Percentiles rank a stretch among this genome's conserved stretches.
phyloP scores from a whole-genome alignment of 2,113 vertebrate genomes.

The Pitta sordida region DNA sequence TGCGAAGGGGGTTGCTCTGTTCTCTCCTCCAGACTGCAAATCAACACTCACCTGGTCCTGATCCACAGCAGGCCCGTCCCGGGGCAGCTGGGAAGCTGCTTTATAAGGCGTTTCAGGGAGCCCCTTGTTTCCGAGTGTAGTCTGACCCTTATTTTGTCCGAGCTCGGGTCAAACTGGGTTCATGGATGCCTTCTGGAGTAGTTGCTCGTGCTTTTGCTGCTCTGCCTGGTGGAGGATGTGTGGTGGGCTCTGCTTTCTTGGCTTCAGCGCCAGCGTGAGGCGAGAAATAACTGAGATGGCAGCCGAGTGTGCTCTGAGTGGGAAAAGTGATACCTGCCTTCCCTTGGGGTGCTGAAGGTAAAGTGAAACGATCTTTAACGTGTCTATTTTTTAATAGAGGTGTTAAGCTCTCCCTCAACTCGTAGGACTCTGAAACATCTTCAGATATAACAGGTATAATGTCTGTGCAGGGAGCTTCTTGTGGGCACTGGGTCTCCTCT shows the following conservation, averaged over 20 bases:
- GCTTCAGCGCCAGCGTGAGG: accelerated
- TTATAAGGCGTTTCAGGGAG: accelerated
- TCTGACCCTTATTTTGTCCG: neutral
- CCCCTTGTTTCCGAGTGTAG: accelerated
- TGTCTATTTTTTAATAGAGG: neutral
- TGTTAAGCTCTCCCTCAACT: neutral
- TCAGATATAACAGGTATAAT: neutral
- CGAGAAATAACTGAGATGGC: too few relatives aligned
- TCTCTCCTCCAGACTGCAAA: neutral
- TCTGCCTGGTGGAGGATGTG: neutral
- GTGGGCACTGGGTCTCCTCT: neutral
- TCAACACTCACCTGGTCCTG: neutral
- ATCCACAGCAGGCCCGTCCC: neutral
- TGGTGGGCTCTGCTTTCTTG: neutral
- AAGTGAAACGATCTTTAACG: neutral
- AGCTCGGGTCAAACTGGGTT: accelerated
- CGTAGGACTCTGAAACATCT: neutral
- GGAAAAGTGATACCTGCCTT: neutral
- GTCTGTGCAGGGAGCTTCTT: neutral
- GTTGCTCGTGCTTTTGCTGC: neutral
- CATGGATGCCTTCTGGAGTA: neutral
- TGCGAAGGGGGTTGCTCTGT: neutral
- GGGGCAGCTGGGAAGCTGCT: neutral
- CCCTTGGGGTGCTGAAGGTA: neutral
- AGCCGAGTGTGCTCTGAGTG: neutral